Base-by-base conservation (phyloP, 2,113 vertebrate genomes). In the Chinchilla lanigera region DNA sequence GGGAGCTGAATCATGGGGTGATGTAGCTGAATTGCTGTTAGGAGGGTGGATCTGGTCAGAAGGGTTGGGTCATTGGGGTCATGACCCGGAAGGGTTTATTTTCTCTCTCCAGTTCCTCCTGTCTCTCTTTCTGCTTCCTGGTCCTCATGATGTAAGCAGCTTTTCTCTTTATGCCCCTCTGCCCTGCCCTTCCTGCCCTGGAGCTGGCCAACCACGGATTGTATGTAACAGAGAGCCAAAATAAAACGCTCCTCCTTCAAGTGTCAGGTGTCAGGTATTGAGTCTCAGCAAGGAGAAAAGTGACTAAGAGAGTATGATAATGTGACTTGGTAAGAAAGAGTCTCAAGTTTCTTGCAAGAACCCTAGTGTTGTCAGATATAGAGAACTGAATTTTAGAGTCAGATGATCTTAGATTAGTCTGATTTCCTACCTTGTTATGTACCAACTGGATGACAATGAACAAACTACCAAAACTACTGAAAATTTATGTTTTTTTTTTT, bases 311-410 rank as follows among this genome's bases (percentile, higher is more conserved):
- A 77, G 26, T 12, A 75, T 63, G 4, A 63, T 41, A 91, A 61
- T 38, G 41, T 84, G 28, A 96, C 63, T 75, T 87, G 35, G n/a
- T 80, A 84, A n/a, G 58, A 94, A 93, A 75, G 28, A 56, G 22
- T 69, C 26, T 89, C 13, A 69, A 56, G 30, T 96, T 24, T 92
- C 63, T 77, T 73, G 1, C 7, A 65, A 93, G 28, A 71, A 56
- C 30, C 80, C 60, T 84, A 8, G 16, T 86, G 35, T 71, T 78
- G 8, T 65, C 28, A 75, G 52, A 44, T 8, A 14, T 13, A 61
- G 73, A 90, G 65, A 84, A 58, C 19, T n/a, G 26, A 93, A 86
- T 26, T 54, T 77, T 54, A 71, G n/a, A 82, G 73, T 93, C 7
- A 89, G 24, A 41, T 90, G 54, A 83, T 60, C 17, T 4, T 67